These are phyloP conservation scores for Opisthocomus hoazin DNA, from an alignment of 2,113 vertebrate genomes.

Conservation along the genomic window DNA sequence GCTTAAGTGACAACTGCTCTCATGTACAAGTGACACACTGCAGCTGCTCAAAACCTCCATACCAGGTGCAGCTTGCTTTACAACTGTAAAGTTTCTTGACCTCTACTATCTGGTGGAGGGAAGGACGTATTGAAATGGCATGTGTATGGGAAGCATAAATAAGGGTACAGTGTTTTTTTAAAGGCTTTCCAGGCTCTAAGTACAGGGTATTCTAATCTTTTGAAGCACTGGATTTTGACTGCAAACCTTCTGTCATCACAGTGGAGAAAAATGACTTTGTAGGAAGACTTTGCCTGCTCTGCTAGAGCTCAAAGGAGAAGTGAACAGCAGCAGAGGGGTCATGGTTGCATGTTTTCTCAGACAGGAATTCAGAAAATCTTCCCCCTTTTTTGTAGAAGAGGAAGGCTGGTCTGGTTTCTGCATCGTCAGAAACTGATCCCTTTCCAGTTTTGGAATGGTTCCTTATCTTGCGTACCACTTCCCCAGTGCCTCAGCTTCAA, in stretches of 20 bases:
- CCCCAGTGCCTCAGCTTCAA: neutral
- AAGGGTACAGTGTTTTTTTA: neutral
- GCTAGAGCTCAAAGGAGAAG: neutral
- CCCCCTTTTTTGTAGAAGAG: neutral
- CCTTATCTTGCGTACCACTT: neutral
- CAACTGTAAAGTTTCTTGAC: neutral
- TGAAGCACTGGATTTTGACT: neutral
- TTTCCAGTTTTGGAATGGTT: neutral
- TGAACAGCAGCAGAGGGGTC: neutral
- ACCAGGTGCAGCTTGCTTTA: constrained; percentile 23
- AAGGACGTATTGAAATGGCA: neutral
- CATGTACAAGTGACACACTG: neutral
- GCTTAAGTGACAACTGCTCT: neutral
- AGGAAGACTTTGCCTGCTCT: neutral
- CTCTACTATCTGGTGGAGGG: neutral
- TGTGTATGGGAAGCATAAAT: neutral
- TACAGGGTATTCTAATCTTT: neutral
- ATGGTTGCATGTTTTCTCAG: neutral
- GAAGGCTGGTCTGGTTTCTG: neutral
- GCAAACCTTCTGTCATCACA: neutral
- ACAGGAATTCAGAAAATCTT: neutral
- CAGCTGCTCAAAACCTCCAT: neutral
- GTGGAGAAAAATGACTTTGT: neutral
- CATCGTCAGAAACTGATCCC: neutral
- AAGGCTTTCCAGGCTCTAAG: neutral